These are phyloP conservation scores for Neoseiulus cucumeris DNA, from an alignment of 1,140 invertebrate genomes.

Conservation along the genomic window DNA sequence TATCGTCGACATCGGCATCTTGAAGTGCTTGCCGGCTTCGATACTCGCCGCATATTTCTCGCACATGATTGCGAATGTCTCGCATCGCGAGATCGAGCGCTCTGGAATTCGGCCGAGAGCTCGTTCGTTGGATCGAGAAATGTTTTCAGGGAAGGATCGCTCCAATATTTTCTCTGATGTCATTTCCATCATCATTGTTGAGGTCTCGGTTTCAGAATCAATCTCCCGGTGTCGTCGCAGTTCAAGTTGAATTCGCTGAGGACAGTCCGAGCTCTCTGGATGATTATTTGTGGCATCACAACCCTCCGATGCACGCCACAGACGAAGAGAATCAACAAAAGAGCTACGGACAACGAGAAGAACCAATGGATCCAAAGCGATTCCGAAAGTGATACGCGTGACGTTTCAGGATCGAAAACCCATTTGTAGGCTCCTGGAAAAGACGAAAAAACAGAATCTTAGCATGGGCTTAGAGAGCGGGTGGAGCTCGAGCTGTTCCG, in stretches of 20 bases:
- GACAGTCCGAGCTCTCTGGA: slow-evolving; percentile 61
- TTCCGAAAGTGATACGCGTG: slow-evolving; percentile 59
- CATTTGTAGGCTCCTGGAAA: slow-evolving; percentile 63
- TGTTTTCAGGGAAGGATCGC: too few species aligned
- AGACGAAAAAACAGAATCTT: background rate
- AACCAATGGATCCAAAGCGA: slow-evolving; percentile 87
- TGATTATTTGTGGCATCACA: slow-evolving; percentile 86
- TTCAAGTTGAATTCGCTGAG: slow-evolving; percentile 92
- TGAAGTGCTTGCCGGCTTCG: too few species aligned
- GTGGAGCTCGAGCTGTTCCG: too few species aligned
- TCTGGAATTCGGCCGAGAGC: too few species aligned
- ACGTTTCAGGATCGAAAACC: slow-evolving; percentile 72
- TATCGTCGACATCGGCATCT: too few species aligned
- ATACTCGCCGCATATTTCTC: too few species aligned
- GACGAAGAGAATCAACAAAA: slow-evolving; percentile 61
- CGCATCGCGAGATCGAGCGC: too few species aligned
- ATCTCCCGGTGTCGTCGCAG: slow-evolving; percentile 82
- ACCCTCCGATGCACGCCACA: slow-evolving; percentile 83
- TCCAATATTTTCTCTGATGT: too few species aligned
- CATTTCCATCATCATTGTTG: slow-evolving; percentile 1
- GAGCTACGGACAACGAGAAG: slow-evolving; percentile 70
- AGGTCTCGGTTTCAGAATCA: slow-evolving; percentile 61
- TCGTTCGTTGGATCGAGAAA: too few species aligned
- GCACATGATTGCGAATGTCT: too few species aligned
- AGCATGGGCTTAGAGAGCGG: too few species aligned